Evolutionary conservation across 2,113 vertebrate species (phyloP).

Genomic region (Proteles cristata): DNA sequence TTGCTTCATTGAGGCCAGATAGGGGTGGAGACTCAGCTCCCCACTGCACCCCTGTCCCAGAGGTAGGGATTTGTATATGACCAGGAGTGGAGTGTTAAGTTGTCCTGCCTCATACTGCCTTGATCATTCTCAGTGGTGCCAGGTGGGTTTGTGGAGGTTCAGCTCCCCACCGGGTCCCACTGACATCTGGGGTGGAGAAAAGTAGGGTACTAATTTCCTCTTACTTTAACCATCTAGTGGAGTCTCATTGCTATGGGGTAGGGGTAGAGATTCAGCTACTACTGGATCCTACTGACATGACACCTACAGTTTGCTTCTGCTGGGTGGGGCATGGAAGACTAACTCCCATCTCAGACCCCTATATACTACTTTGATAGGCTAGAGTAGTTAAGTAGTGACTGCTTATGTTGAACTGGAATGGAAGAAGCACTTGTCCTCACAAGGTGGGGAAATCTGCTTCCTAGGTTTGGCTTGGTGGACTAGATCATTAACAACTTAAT

Average conservation of each 20-base stretch:
- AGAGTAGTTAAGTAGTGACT: background rate
- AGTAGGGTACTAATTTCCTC: background rate
- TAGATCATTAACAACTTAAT: background rate
- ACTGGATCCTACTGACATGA: background rate
- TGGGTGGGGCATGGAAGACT: background rate
- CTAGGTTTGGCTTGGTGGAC: rapidly evolving
- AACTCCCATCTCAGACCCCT: background rate
- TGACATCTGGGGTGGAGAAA: background rate
- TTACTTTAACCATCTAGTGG: background rate
- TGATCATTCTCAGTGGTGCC: background rate
- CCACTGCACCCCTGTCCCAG: rapidly evolving
- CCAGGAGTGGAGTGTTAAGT: too few species aligned
- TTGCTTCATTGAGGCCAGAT: background rate
- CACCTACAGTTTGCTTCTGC: background rate
- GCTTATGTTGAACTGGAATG: background rate
- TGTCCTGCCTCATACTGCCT: background rate
- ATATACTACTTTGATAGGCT: background rate
- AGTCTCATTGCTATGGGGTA: background rate
- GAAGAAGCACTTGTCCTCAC: background rate
- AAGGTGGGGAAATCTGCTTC: background rate
- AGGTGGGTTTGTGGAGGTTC: background rate
- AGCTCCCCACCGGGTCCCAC: background rate
- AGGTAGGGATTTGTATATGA: background rate
- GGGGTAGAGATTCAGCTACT: background rate
- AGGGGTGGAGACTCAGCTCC: background rate